Base-by-base conservation (phyloP, 2,888 invertebrate species). In the Bedellia somnulentella region DNA sequence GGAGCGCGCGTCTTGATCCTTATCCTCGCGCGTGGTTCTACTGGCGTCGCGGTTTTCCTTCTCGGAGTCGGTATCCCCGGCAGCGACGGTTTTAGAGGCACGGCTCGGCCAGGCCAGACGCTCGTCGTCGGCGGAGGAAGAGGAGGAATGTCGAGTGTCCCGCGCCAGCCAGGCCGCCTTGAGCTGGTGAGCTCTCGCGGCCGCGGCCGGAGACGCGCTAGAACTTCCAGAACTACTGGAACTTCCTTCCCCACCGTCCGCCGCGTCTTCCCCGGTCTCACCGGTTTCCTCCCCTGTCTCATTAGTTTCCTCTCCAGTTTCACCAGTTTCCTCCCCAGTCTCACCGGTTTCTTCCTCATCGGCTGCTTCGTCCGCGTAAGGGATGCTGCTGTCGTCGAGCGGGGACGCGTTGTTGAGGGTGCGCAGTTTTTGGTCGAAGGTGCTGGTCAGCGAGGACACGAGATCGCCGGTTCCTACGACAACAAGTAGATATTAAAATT, bases 351-450 rank as follows among this genome's bases (percentile, higher is more conserved):
- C 56, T 39, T 63, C 61, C 43, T 71, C 79, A 49, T 83, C 83
- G 37, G 80, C 82, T 36, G 81, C 80, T 59, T 85, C 85, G 57
- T 85, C 86, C 42, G 81, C 85, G 66, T 80, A 86, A 31, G 86
- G 86, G 56, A 86, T 82, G 71, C 82, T 83, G 52, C 83, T 82
- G 61, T 82, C 81, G 54, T 78, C 79, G 26, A 80, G 78, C 46
- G 80, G 80, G 35, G 82, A 81, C 34, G 85, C 80, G 67, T 82
- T 85, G 53, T 86, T 80, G 48, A 86, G 62, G 47, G 85, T 83
- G 46, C 85, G 83, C 64, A 89, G 80, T 62, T 91, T 91, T 53
- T 87, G 86, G 59, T 92, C 91, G 64, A 91, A 85, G 35, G 90
- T 86, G 52, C 86, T 87, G 45, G 90, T 92, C 55, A 93, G 83